Percentiles rank a stretch among this genome's conserved stretches.
Evolutionary conservation across 2,888 invertebrate species (phyloP).

Genomic region (Parapristionchus giblindavisi): DNA sequence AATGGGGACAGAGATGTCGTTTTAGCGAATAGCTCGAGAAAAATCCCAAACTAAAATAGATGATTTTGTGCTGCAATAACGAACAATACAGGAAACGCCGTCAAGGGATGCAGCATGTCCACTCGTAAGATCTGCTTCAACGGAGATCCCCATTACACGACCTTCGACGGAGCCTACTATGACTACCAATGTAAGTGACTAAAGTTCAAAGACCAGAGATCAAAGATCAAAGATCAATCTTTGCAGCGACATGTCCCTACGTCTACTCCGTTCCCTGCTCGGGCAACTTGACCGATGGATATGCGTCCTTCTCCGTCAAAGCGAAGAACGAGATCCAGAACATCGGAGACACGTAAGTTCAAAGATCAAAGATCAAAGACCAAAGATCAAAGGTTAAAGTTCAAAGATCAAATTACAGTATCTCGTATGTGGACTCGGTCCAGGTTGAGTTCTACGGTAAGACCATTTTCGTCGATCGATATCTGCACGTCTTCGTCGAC

Average conservation of each 20-base stretch:
- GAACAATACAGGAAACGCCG: slow-evolving; percentile 42
- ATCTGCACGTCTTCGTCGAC: slow-evolving; percentile 49
- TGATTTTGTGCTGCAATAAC: not conserved
- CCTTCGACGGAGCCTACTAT: slow-evolving; percentile 66
- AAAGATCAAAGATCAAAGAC: not conserved
- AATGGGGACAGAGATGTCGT: not conserved
- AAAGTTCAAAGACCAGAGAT: slow-evolving; percentile 1
- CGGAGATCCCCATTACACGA: slow-evolving; percentile 69
- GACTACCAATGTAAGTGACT: slow-evolving; percentile 52
- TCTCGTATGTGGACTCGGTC: slow-evolving; percentile 53
- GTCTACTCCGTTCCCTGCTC: slow-evolving; percentile 58
- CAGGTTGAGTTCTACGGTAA: slow-evolving; percentile 55
- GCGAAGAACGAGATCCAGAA: slow-evolving; percentile 49
- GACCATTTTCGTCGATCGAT: slow-evolving; percentile 52
- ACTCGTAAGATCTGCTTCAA: slow-evolving; percentile 49
- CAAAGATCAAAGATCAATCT: slow-evolving; percentile 56
- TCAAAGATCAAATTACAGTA: slow-evolving; percentile 40
- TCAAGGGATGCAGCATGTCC: slow-evolving; percentile 37
- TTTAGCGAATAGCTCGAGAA: not conserved
- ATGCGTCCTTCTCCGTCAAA: slow-evolving; percentile 49
- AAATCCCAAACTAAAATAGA: not conserved
- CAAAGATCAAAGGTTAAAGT: not conserved
- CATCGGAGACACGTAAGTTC: slow-evolving; percentile 34
- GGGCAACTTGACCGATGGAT: slow-evolving; percentile 41
- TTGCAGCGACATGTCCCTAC: slow-evolving; percentile 67